These are phyloP conservation scores for Clamator glandarius DNA, from an alignment of 2,797 vertebrate genomes.

Conservation along the genomic window DNA sequence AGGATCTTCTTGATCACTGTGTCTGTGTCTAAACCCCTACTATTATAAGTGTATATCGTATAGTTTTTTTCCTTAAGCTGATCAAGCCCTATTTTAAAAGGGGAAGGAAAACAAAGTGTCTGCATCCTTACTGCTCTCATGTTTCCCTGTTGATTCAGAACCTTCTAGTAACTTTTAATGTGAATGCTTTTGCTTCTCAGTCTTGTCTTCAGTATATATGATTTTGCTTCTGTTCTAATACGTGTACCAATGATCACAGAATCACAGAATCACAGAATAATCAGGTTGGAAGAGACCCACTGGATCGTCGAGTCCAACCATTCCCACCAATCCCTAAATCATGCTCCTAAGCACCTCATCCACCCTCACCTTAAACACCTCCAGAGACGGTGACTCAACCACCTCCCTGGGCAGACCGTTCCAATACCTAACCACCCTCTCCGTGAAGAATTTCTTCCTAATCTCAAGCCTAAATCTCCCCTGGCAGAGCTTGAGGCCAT, in stretches of 20 bases:
- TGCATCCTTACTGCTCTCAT: background rate
- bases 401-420: too few relatives aligned
- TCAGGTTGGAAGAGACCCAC: too few relatives aligned
- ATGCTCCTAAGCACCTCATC: too few relatives aligned
- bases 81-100: background rate
- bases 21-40: background rate
- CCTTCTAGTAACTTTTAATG: background rate
- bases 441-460: too few relatives aligned
- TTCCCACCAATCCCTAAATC: too few relatives aligned
- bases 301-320: too few relatives aligned
- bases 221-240: background rate
- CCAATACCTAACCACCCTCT: too few relatives aligned
- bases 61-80: background rate
- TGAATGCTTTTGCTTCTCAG: background rate
- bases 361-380: too few relatives aligned
- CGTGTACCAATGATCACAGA: background rate
- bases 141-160: background rate
- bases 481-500: too few relatives aligned
- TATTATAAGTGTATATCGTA: background rate
- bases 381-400: too few relatives aligned
- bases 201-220: background rate
- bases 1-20: background rate
- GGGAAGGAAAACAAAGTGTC: background rate
- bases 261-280: too few relatives aligned
- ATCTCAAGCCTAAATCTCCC: too few relatives aligned